Evolutionary conservation across 2,888 invertebrate species (phyloP), one percentile per base, ranked within the genome.

Genomic region (Cosmia pyralina): DNA sequence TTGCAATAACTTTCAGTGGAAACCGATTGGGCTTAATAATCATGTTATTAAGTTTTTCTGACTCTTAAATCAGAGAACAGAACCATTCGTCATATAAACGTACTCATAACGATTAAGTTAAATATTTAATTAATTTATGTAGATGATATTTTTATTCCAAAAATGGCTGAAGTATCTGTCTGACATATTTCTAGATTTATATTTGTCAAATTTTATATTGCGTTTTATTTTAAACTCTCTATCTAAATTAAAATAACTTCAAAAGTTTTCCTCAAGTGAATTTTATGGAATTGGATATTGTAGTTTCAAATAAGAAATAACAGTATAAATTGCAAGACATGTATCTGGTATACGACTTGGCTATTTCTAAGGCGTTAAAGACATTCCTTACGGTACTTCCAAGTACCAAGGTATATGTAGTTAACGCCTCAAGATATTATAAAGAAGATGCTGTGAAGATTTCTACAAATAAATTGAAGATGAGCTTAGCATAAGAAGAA

Each of bases 341-440:
- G 53, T 77, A 58, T 62, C 71, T 53, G 28, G 28, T 64, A 72
- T 52, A 69, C 46, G 28, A 72, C 67, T 63, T 48, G 46, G 59
- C 38, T 53, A 72, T 79, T 52, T 65, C 82, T 66, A 55, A 55
- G 60, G 41, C 52, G 17, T 68, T 79, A 62, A 44, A 41, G 8
- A 44, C 59, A 83, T 83, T 79, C 74, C 74, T 65, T 13, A 68
- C 79, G 79, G 79, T 83, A 79, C 55, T 62, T 57, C 13, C 10
- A 59, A 77, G 50, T 55, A 38, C 38, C 38, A 38, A 58, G 57
- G 52, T 22, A 59, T 67, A 7, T 65, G 74, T 53, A 65, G 59
- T 62, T 73, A 79, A 69, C 52, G 64, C 73, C 44, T 60, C 34
- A 22, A 79, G 73, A 64, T 71, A 55, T 57, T 59, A 67, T 67